Conservation (phyloP, 2,888 invertebrate genomes). For the Norana najaformis region DNA sequence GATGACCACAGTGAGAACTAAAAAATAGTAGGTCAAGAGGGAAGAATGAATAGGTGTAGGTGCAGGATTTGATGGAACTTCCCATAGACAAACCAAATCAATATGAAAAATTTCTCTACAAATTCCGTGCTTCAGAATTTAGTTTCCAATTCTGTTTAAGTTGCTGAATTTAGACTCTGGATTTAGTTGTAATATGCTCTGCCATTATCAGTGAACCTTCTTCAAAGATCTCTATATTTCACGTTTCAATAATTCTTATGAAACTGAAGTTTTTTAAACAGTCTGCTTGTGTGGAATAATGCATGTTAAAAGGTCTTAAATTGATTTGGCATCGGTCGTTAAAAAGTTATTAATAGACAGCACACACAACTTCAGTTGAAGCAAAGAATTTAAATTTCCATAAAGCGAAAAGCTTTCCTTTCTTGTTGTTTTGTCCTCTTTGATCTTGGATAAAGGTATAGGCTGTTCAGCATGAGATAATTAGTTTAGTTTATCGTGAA, state of each 20-base stretch:
- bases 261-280: background rate
- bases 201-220: background rate
- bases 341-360: background rate
- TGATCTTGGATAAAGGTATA: background rate
- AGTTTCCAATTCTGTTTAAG: too few species aligned
- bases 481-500: slow-evolving; percentile 2
- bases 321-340: background rate
- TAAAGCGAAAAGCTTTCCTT: background rate
- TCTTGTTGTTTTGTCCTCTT: background rate
- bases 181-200: background rate
- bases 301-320: background rate
- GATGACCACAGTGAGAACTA: too few species aligned
- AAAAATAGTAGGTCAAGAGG: too few species aligned
- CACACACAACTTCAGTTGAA: background rate
- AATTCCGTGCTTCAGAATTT: too few species aligned
- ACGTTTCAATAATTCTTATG: background rate
- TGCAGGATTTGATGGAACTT: too few species aligned
- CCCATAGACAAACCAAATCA: too few species aligned
- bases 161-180: background rate
- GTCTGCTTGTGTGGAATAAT: background rate
- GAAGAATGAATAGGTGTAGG: too few species aligned
- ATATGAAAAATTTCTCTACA: too few species aligned
- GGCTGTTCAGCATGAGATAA: background rate
- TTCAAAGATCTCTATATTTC: background rate
- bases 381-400: background rate